These are phyloP conservation scores for Netelia melanura DNA, from an alignment of 2,888 invertebrate species.

Conservation along the genomic window DNA sequence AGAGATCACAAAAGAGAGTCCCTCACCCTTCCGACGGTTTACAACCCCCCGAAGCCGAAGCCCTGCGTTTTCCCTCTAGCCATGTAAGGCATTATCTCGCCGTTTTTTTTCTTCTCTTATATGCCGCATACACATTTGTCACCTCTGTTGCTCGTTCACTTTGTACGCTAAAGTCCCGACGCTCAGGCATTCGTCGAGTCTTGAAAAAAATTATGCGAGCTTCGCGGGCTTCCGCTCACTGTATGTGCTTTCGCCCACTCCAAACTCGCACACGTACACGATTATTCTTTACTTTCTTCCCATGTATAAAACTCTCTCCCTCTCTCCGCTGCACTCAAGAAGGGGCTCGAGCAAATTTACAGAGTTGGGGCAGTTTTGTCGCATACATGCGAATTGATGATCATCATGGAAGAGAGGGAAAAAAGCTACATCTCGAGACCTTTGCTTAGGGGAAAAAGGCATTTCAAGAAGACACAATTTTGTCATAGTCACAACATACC, in stretches of 20 bases:
- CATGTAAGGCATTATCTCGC: slow-evolving; percentile 19
- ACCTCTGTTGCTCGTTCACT: slow-evolving; percentile 26
- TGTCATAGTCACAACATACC: slow-evolving; percentile 7
- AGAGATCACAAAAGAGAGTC: background rate
- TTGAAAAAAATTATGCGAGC: slow-evolving; percentile 73
- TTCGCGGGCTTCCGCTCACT: slow-evolving; percentile 71
- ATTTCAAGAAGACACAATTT: slow-evolving; percentile 17
- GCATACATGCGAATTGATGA: background rate
- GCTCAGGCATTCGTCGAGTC: slow-evolving; percentile 52
- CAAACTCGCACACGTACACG: background rate
- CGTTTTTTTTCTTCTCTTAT: background rate
- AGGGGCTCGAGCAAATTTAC: background rate
- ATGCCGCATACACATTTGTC: slow-evolving; percentile 3
- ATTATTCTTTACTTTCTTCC: slow-evolving; percentile 4
- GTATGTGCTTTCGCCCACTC: background rate
- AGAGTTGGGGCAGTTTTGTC: background rate
- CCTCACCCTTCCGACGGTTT: background rate
- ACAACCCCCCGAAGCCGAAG: slow-evolving; percentile 39
- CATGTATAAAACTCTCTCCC: background rate
- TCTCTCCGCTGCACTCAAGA: background rate
- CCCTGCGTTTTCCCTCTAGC: slow-evolving; percentile 54
- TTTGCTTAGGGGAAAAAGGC: slow-evolving; percentile 3
- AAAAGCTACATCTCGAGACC: background rate
- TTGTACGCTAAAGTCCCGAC: slow-evolving; percentile 14
- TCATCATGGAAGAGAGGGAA: slow-evolving; percentile 9